Evolutionary conservation across 2,797 vertebrate genomes (phyloP).

Genomic region (Jordanella pulchra): DNA sequence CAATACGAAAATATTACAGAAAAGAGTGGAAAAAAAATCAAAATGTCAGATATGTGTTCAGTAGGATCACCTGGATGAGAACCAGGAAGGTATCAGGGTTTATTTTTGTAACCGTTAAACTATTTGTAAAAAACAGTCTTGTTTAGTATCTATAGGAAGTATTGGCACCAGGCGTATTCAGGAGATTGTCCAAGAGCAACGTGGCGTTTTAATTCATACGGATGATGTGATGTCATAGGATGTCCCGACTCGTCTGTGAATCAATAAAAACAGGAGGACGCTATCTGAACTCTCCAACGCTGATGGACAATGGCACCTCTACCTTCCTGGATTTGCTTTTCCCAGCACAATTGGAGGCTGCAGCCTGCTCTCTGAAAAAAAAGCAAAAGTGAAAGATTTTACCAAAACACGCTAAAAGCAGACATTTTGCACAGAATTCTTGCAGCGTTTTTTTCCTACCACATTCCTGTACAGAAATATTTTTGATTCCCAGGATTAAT

Average conservation of each 20-base stretch:
- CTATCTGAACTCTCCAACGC: slow-evolving; percentile 81
- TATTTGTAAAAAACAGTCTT: not conserved
- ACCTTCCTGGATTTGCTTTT: slow-evolving; percentile 75
- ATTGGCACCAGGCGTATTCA: slow-evolving; percentile 31
- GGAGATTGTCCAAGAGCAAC: slow-evolving; percentile 55
- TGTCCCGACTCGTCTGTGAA: slow-evolving; percentile 26
- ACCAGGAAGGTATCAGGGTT: not conserved
- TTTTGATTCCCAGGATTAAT: not conserved
- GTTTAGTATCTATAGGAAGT: not conserved
- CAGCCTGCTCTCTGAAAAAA: slow-evolving; percentile 58
- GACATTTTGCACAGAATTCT: not conserved
- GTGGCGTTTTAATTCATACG: slow-evolving; percentile 24
- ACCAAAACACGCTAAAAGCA: not conserved
- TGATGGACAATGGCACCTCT: slow-evolving; percentile 84
- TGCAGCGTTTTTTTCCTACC: not conserved
- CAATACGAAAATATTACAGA: slow-evolving; percentile 31
- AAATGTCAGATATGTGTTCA: slow-evolving; percentile 20
- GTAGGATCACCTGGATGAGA: slow-evolving; percentile 6
- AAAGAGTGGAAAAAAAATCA: slow-evolving; percentile 23
- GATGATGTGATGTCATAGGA: slow-evolving; percentile 7
- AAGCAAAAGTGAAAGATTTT: not conserved
- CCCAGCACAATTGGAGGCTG: slow-evolving; percentile 35
- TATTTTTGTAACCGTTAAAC: not conserved
- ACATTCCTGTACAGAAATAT: not conserved
- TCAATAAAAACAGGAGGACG: slow-evolving; percentile 1